A percentile compares a stretch with the other conserved stretches of the same genome.
phyloP scores from a whole-genome alignment of 2,113 vertebrate species.

The Thamnophis sirtalis region DNA sequence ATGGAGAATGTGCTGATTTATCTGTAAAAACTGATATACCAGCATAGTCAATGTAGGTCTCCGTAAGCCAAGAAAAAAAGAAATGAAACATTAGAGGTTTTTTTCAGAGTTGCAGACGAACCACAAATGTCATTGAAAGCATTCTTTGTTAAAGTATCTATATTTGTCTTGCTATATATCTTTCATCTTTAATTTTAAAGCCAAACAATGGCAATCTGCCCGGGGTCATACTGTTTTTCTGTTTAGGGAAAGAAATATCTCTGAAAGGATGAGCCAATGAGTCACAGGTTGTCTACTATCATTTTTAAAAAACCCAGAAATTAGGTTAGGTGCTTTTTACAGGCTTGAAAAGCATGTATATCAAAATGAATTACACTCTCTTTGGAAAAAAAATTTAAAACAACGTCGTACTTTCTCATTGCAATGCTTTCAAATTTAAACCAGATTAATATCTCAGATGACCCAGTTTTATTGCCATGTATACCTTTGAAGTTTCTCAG shows the following conservation, averaged over 20 bases:
- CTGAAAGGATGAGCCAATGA: neutral
- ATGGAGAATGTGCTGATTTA: neutral
- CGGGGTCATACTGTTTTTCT: neutral
- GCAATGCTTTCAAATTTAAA: neutral
- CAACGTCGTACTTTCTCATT: neutral
- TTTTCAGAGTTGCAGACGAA: neutral
- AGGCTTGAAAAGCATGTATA: neutral
- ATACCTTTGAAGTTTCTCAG: no score
- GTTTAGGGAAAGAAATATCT: neutral
- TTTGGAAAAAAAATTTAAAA: neutral
- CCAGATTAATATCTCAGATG: neutral
- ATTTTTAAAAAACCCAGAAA: neutral
- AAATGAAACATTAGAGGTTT: neutral
- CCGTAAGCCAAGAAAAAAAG: neutral
- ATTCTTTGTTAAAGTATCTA: neutral
- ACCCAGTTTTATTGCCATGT: neutral
- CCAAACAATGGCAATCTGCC: neutral
- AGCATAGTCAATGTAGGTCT: neutral
- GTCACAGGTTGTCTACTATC: neutral
- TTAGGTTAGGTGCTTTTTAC: neutral
- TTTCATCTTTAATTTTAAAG: neutral
- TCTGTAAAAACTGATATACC: neutral
- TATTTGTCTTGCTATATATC: neutral
- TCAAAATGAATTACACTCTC: neutral
- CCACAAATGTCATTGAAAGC: neutral